A percentile compares a stretch with the other conserved stretches of the same genome.
Evolutionary conservation across 2,888 invertebrate species (phyloP).

Genomic region (Aromia moschata): DNA sequence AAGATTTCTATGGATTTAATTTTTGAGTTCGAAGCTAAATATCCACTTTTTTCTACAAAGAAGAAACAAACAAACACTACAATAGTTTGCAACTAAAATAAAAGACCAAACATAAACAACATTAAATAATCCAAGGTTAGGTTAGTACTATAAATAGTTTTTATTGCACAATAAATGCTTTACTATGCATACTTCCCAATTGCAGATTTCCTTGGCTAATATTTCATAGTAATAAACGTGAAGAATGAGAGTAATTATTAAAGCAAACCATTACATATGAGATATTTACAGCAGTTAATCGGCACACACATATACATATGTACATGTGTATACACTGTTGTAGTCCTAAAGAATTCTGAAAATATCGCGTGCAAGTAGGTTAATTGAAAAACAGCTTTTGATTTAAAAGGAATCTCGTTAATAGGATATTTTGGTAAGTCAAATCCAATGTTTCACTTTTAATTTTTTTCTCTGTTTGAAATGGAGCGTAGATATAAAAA

Average conservation of each 20-base stretch:
- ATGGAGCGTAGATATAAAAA: not conserved
- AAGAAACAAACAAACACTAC: not conserved
- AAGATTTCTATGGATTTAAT: too few relatives aligned
- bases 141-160: conserved; percentile 1
- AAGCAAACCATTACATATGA: too few relatives aligned
- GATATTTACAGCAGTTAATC: too few relatives aligned
- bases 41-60: too few relatives aligned
- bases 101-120: not conserved
- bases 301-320: too few relatives aligned
- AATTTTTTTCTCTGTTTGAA: not conserved
- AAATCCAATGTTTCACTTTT: not conserved
- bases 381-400: not conserved
- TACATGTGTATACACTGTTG: not conserved
- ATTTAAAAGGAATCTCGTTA: not conserved
- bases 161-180: not conserved
- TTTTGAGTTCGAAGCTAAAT: too few relatives aligned
- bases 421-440: not conserved
- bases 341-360: not conserved
- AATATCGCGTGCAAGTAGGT: not conserved
- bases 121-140: not conserved
- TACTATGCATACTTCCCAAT: not conserved
- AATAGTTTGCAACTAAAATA: not conserved
- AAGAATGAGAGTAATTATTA: too few relatives aligned
- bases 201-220: not conserved
- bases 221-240: too few relatives aligned